Percentiles rank a stretch among this genome's conserved stretches.
These are phyloP conservation scores for Triplophysa rosa DNA, from an alignment of 2,113 vertebrate species.

Conservation along the genomic window DNA sequence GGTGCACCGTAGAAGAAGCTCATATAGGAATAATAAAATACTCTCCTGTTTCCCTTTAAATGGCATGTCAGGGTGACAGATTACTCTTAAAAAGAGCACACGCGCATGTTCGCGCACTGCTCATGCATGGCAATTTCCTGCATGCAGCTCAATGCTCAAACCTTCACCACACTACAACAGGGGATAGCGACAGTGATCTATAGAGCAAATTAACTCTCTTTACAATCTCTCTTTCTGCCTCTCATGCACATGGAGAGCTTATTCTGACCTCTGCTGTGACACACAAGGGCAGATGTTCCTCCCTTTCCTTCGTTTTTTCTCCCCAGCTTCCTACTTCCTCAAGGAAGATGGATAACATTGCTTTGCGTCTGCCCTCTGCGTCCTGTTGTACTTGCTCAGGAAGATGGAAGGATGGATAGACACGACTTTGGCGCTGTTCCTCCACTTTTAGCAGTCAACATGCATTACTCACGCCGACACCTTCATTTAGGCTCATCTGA, in stretches of 20 bases:
- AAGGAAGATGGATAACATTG: slow-evolving; percentile 34
- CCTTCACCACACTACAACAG: slow-evolving; percentile 21
- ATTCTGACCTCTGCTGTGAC: slow-evolving; percentile 39
- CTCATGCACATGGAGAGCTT: slow-evolving; percentile 14
- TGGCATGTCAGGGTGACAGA: slow-evolving; percentile 51
- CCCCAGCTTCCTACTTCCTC: slow-evolving; percentile 1
- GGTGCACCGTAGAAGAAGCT: slow-evolving; percentile 4
- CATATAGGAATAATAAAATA: slow-evolving; percentile 36
- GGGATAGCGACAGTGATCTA: slow-evolving; percentile 39
- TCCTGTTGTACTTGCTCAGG: slow-evolving; percentile 26
- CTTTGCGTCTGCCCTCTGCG: background rate
- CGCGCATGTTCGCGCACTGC: slow-evolving; percentile 11
- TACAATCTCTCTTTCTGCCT: slow-evolving; percentile 38
- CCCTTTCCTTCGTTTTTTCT: background rate
- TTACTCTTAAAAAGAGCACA: slow-evolving; percentile 37
- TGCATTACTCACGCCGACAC: slow-evolving; percentile 38
- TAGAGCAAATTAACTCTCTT: slow-evolving; percentile 29
- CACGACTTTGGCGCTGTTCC: slow-evolving; percentile 12
- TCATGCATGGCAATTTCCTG: slow-evolving; percentile 25
- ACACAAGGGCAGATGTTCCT: slow-evolving; percentile 36
- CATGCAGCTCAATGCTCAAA: slow-evolving; percentile 24
- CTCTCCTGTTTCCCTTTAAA: slow-evolving; percentile 45
- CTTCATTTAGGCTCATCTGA: slow-evolving; percentile 39
- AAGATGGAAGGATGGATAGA: slow-evolving; percentile 23
- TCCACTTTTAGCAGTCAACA: slow-evolving; percentile 40